Base-by-base conservation (phyloP, 1,140 invertebrate genomes). In the Rhyacophila brunnea region DNA sequence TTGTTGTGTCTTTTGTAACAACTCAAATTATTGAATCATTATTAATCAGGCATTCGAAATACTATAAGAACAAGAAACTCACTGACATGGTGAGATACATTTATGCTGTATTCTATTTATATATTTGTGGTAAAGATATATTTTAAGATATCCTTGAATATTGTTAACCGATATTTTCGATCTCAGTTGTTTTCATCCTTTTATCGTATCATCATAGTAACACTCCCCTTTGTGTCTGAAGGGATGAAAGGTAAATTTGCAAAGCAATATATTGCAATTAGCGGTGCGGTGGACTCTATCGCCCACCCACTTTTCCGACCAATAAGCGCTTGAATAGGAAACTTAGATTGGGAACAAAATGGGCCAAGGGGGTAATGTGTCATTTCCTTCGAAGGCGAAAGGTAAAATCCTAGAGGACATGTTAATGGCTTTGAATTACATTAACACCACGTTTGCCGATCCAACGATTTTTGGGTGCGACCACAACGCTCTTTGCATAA, bases 181-280 rank as follows among this genome's bases (percentile, higher is more conserved):
- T 5, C 4, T 28, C 23, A 28, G 23, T 28, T 28, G 23, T 28
- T 28, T 9, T 28, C 9, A 28, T 28, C 23, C 23, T 28, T 28
- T 28, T 28, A 28, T 28, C 23, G 9, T 9, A 3, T 9, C 9
- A 5, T 3, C 23, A 9, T 28, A 28, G 23, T 28, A 28, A 28
- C 23, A 28, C 23, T 28, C 23, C 9, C 23, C 23, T 28, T 28
- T 46, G 20, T 60, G 44, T 35, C n/a, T 15, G 17, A 18, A 23
- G 51, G 46, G 35, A 53, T 52, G 54, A 48, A 58, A 52, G 54
- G 54, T 53, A 58, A 58, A 62, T 62, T 62, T 62, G 60, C 60
- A 52, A 58, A 62, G 60, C 55, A 58, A 62, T 62, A 62, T 62
- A 62, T 62, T 58, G 60, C 60, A 62, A 62, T 62, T 62, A 62